These are phyloP conservation scores for Novumbra hubbsi DNA, from an alignment of 2,797 vertebrate species.

Conservation along the genomic window DNA sequence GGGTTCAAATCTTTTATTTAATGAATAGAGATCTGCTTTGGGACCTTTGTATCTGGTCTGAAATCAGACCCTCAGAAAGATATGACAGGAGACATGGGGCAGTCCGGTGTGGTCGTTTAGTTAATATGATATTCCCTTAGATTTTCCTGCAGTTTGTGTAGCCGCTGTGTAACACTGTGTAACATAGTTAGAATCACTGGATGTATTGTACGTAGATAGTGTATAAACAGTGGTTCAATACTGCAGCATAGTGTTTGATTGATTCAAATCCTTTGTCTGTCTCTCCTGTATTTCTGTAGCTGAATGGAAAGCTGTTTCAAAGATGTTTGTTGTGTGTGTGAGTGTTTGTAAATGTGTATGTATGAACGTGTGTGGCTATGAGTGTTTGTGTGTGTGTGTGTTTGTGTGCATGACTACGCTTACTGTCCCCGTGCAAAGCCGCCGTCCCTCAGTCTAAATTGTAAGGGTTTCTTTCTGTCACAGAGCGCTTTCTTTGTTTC, in stretches of 20 bases:
- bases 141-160: not conserved
- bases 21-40: conserved; percentile 75
- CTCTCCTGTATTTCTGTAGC: not conserved
- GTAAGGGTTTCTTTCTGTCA: conserved; percentile 74
- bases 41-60: conserved; percentile 34
- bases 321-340: not conserved
- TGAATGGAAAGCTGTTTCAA: not conserved
- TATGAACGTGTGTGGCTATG: conserved; percentile 16
- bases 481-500: conserved; percentile 84
- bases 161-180: not conserved
- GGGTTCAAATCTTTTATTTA: conserved; percentile 76
- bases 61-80: conserved; percentile 2
- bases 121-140: not conserved
- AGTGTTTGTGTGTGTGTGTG: conserved; percentile 62
- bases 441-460: conserved; percentile 67
- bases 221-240: not conserved
- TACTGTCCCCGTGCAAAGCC: conserved; percentile 71
- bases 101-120: not conserved
- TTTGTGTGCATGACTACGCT: conserved; percentile 58
- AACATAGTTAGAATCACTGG: not conserved
- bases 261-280: not conserved
- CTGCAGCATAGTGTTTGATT: not conserved
- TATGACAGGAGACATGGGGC: not conserved
- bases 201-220: not conserved
- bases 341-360: not conserved